A percentile compares a stretch with the other conserved stretches of the same genome.
phyloP scores from a whole-genome alignment of 2,113 vertebrate species.

The Spheniscus mendiculus region DNA sequence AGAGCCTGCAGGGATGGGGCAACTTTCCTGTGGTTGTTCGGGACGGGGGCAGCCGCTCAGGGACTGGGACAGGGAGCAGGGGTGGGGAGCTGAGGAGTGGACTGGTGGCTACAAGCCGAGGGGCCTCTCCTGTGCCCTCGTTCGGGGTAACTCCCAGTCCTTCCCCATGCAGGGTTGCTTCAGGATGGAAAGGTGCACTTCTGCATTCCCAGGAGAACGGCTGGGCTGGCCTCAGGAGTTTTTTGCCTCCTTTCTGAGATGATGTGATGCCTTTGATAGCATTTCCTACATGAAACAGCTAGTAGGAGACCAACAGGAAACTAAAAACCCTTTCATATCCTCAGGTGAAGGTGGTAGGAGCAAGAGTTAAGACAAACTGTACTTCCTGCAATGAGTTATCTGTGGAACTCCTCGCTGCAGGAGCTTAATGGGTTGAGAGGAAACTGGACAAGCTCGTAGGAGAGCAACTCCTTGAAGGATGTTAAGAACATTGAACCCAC shows the following conservation, averaged over 20 bases:
- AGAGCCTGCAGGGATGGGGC: not conserved
- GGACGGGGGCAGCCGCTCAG: rapidly evolving
- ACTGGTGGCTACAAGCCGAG: not conserved
- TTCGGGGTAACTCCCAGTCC: not conserved
- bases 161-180: not conserved
- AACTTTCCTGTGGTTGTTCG: rapidly evolving
- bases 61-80: not conserved
- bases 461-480: not conserved
- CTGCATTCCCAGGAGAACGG: not conserved
- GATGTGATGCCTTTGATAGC: not conserved
- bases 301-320: not conserved
- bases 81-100: not conserved
- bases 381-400: not conserved
- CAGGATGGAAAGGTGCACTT: not conserved
- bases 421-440: not conserved
- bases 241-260: not conserved
- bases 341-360: not conserved
- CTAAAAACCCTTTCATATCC: not conserved
- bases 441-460: not conserved
- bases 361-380: not conserved
- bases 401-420: not conserved
- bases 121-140: rapidly evolving
- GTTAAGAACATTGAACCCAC: not conserved
- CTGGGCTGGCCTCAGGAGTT: not conserved
- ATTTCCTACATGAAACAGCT: not conserved